Evolutionary conservation across 1,140 invertebrate genomes (phyloP).

Genomic region (Elysia chlorotica): DNA sequence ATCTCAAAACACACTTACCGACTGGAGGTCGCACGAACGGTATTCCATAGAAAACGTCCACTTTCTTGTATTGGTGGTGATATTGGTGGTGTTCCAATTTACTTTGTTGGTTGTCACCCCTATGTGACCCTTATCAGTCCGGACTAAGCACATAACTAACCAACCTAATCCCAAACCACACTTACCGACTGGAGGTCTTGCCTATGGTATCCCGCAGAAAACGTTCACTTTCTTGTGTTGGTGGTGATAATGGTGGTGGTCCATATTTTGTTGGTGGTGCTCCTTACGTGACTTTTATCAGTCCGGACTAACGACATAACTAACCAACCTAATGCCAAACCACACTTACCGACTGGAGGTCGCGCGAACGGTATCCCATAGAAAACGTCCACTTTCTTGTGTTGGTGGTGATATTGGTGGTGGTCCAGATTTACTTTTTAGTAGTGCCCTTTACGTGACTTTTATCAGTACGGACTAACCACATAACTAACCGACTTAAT

Average conservation of each 20-base stretch:
- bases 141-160: too few species aligned
- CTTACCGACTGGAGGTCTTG: slow-evolving; percentile 83
- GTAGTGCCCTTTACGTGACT: not conserved
- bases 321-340: too few species aligned
- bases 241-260: not conserved
- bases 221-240: slow-evolving; percentile 76
- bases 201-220: slow-evolving; percentile 90
- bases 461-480: too few species aligned
- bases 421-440: not conserved
- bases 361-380: slow-evolving; percentile 90
- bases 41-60: slow-evolving; percentile 89
- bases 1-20: slow-evolving; percentile 67
- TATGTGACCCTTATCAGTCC: not conserved
- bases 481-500: too few species aligned
- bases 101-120: not conserved
- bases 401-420: not conserved
- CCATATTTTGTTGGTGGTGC: not conserved
- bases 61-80: slow-evolving; percentile 66
- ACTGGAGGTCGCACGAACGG: slow-evolving; percentile 92
- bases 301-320: too few species aligned
- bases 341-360: slow-evolving; percentile 77
- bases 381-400: slow-evolving; percentile 83
- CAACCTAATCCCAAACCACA: too few species aligned
- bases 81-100: not conserved
- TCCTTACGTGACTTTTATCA: not conserved